Evolutionary conservation across 1,140 invertebrate species (phyloP), one percentile per base, ranked within the genome.

Genomic region (Trichonephila inaurata): DNA sequence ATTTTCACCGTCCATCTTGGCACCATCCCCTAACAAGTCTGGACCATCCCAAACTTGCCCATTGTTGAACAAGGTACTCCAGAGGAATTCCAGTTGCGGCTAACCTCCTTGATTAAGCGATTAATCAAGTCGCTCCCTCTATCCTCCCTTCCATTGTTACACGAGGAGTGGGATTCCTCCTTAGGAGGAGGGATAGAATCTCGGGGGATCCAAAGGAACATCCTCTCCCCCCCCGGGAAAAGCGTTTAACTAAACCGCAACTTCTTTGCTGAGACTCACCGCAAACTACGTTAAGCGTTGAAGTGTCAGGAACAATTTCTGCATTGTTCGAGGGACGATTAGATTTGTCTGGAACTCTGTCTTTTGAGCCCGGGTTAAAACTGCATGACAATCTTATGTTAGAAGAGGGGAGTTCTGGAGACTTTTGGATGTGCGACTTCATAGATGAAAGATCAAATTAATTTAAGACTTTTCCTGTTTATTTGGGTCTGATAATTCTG

Each of bases 91-190:
- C 82, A 19, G 58, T 62, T 87, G 85, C 85, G 85, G 85, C 61
- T 87, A 87, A 87, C 85, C 85, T 64, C 85, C 24, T 60, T 87
- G 85, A 87, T 87, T 87, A 87, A 61, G 28, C 85, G 85, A 87
- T 87, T 87, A 87, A 87, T 87, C 85, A 87, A 87, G 85, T 61
- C 40, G 28, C 58, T 19, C 18, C 21, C 58, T 21, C 19, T 24
- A n/a, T 19, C 44, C 5, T 44, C 82, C 44, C 51, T 40, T n/a
- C 72, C 72, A 77, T 77, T 77, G 72, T 77, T 77, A 64, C 62
- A 64, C 72, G 3, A 4, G 72, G 16, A 77, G 16, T 14, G 72
- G 33, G 33, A 77, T 77, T 77, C 72, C 72, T 77, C 12, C 10
- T 4, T 12, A n/a, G 82, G 44, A n/a, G 24, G 72, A 24, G 33